Evolutionary conservation across 2,888 invertebrate genomes (phyloP), one percentile per base, ranked within the genome.

Genomic region (Lasioglossum lativentre): DNA sequence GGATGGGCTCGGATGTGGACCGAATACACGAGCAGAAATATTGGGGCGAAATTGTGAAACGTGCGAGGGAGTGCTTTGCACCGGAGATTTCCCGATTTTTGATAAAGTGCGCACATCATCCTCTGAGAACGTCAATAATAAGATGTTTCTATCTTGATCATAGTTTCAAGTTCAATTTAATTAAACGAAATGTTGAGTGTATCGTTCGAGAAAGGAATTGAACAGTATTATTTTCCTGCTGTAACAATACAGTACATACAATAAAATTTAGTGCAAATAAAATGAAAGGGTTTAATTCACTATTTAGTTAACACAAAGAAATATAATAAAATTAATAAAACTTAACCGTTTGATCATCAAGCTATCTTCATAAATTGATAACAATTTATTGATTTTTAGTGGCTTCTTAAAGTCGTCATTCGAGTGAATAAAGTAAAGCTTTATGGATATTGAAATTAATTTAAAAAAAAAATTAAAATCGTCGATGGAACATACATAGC

Each of bases 1-100:
- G 75, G 72, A 71, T 42, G 56, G 52, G 27, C 27, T 34, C 27
- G 47, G 68, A 40, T 40, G 78, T 38, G 70, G 68, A 27, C 38
- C 66, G 75, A 79, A 80, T 80, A 77, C 52, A 27, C 27, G 70
- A 56, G 59, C 52, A 52, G 73, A 80, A 74, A 82, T 81, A 73
- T 80, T 52, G 34, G 56, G 27, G 27, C 12, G 27, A 27, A 59
- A 78, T 27, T 45, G 52, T 45, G 68, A 79, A 47, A 16, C 70
- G 27, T 23, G n/a, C 40, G 30, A 14, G 47, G 66, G n/a, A 16
- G 19, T n/a, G 14, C 0, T 27, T 19, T n/a, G n/a, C 14, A 19
- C 47, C 59, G 30, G 59, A 40, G n/a, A 27, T 27, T 45, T 34
- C 14, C 10, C 12, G 76, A n/a, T 47, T 45, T 56, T 75, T n/a